Evolutionary conservation across 2,113 vertebrate genomes (phyloP).

Genomic region (Plecotus auritus): DNA sequence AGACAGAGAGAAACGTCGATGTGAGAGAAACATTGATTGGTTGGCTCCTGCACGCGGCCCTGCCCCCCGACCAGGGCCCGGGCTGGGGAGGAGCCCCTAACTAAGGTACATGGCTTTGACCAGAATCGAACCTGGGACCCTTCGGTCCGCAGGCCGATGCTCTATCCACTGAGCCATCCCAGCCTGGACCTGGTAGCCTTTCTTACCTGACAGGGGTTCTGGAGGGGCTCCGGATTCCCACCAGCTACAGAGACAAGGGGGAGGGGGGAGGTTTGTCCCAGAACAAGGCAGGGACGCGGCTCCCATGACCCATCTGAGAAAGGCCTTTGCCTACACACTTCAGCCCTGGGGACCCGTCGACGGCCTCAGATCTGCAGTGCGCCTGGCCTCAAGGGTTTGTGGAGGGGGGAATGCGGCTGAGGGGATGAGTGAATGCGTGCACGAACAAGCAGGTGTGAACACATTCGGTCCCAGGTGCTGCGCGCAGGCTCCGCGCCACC

Average conservation of each 20-base stretch:
- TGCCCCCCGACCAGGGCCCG: too few relatives aligned
- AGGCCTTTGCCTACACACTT: background rate
- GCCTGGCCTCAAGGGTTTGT: background rate
- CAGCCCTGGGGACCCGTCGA: too few relatives aligned
- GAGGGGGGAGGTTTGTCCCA: background rate
- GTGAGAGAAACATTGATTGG: too few relatives aligned
- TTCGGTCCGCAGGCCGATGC: too few relatives aligned
- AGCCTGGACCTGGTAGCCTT: background rate
- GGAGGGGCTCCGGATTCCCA: background rate
- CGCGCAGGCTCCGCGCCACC: accelerated
- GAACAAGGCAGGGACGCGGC: accelerated
- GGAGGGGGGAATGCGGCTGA: background rate
- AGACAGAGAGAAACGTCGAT: too few relatives aligned
- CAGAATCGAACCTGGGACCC: too few relatives aligned
- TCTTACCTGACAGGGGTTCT: slow-evolving; percentile 26
- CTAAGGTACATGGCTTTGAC: too few relatives aligned
- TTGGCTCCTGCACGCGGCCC: too few relatives aligned
- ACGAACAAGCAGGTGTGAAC: background rate
- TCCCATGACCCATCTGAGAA: accelerated
- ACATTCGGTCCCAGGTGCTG: background rate
- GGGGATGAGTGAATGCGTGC: background rate
- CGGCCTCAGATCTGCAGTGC: background rate
- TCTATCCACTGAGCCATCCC: too few relatives aligned
- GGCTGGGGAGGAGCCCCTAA: too few relatives aligned
- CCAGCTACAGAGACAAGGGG: background rate